These are phyloP conservation scores for Apeira syringaria DNA, from an alignment of 2,888 invertebrate genomes.

Conservation along the genomic window DNA sequence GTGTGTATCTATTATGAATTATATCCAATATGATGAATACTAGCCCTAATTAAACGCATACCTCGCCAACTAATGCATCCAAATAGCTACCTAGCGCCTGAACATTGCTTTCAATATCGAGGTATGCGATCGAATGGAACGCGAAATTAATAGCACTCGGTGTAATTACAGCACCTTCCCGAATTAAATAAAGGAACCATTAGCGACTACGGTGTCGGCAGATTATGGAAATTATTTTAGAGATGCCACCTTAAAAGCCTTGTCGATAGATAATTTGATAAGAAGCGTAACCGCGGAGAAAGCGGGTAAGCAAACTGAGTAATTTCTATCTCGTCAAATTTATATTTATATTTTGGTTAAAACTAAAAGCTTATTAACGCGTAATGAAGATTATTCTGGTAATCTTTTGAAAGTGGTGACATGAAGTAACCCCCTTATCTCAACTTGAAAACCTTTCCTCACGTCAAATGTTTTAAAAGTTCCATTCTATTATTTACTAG, in stretches of 20 bases:
- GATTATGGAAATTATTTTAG: slow-evolving; percentile 60
- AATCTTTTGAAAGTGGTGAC: too few species aligned
- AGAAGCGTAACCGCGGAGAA: slow-evolving; percentile 6
- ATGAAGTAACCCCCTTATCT: too few species aligned
- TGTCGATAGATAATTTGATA: slow-evolving; percentile 51
- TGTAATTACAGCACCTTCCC: slow-evolving; percentile 60
- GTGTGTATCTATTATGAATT: too few species aligned
- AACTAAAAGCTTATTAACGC: too few species aligned
- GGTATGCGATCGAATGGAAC: slow-evolving; percentile 57
- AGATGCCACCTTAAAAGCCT: slow-evolving; percentile 55
- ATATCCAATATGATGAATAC: too few species aligned
- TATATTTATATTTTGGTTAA: too few species aligned
- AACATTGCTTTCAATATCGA: slow-evolving; percentile 47
- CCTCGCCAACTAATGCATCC: background rate
- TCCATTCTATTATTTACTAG: too few species aligned
- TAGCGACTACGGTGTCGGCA: slow-evolving; percentile 49
- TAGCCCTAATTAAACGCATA: slow-evolving; percentile 9
- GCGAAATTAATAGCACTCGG: slow-evolving; percentile 70
- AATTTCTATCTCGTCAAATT: too few species aligned
- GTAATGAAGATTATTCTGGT: too few species aligned
- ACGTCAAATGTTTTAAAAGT: too few species aligned
- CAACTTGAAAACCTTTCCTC: too few species aligned
- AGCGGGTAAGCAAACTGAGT: slow-evolving; percentile 6
- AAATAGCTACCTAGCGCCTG: slow-evolving; percentile 9
- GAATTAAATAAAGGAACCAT: slow-evolving; percentile 68